Evolutionary conservation across 2,113 vertebrate genomes (phyloP), one percentile per base, ranked within the genome.

Genomic region (Phaethon lepturus): DNA sequence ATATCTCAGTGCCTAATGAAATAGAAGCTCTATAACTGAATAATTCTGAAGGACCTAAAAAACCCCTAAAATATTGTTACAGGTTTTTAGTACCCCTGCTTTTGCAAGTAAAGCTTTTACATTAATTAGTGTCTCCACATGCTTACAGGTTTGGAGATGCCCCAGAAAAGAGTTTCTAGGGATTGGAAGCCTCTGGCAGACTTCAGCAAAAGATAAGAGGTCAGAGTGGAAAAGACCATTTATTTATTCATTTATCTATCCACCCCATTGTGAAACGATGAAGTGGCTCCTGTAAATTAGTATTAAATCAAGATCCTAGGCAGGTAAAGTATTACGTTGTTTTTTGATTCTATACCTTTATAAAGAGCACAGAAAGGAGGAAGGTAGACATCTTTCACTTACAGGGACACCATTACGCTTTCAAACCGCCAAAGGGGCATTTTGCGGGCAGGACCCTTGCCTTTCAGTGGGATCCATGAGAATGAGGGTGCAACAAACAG

Each of bases 91-190:
- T 64, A 72, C 50, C 15, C 18, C 9, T 87, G 35, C 4, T 68
- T 92, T 91, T 93, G 45, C 42, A 95, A 87, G 64, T 28, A 84
- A 92, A 81, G 52, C 68, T 95, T 95, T 95, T 69, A 78, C 28
- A 49, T 78, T 92, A 95, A 92, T 93, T 95, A 83, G 28, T 68
- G 11, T 75, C 14, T 93, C 28, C 31, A 69, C 17, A 53, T 58
- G 49, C n/a, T 86, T 86, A 50, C 29, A 47, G 42, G 79, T 50
- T 92, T 81, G 93, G 83, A 96, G 35, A 42, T 55, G 69, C 45
- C 86, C 86, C 88, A 96, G 95, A 86, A 94, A 95, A 89, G 38
- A 45, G 47, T 89, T 95, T 89, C 95, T 45, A 97, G 80, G 89
- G 73, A 91, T 78, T 67, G 38, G 52, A 86, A 95, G 59, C 76